Evolutionary conservation across 1,140 invertebrate species (phyloP).

Genomic region (Metopolophium dirhodum): DNA sequence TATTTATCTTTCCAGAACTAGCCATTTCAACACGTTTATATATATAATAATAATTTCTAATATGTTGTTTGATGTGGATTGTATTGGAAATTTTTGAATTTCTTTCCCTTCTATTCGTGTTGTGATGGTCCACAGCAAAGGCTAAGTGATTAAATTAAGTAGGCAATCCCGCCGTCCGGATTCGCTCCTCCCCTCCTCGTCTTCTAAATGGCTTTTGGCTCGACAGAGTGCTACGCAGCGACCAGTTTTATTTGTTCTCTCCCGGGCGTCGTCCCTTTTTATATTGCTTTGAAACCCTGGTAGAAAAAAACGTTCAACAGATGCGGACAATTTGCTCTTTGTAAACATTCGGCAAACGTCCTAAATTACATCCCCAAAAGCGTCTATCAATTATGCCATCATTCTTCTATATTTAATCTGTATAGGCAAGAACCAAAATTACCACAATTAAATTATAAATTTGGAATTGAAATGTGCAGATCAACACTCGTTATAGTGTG

Average conservation of each 20-base stretch:
- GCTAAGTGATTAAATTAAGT: slow-evolving; percentile 57
- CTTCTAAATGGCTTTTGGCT: slow-evolving; percentile 53
- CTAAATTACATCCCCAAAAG: slow-evolving; percentile 52
- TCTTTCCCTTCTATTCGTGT: slow-evolving; percentile 3
- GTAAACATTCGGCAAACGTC: slow-evolving; percentile 55
- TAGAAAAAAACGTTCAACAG: slow-evolving; percentile 50
- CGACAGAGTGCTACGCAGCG: slow-evolving; percentile 6
- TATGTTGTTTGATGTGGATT: not conserved
- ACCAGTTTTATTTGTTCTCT: slow-evolving; percentile 56
- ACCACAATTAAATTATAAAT: slow-evolving; percentile 31
- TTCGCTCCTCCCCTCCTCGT: slow-evolving; percentile 34
- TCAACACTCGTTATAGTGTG: not conserved
- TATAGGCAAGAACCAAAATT: slow-evolving; percentile 12
- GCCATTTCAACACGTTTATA: not conserved
- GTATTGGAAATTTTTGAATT: slow-evolving; percentile 32
- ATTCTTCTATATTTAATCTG: slow-evolving; percentile 43
- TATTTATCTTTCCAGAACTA: not conserved
- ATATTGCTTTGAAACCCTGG: slow-evolving; percentile 39
- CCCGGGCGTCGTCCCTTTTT: slow-evolving; percentile 52
- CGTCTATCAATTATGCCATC: slow-evolving; percentile 56
- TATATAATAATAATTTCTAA: not conserved
- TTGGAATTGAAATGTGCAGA: not conserved
- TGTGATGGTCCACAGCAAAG: slow-evolving; percentile 27
- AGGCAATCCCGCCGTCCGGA: slow-evolving; percentile 52
- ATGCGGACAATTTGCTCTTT: slow-evolving; percentile 56